These are phyloP conservation scores for Temnothorax nylanderi DNA, from an alignment of 1,140 invertebrate species.

Conservation along the genomic window DNA sequence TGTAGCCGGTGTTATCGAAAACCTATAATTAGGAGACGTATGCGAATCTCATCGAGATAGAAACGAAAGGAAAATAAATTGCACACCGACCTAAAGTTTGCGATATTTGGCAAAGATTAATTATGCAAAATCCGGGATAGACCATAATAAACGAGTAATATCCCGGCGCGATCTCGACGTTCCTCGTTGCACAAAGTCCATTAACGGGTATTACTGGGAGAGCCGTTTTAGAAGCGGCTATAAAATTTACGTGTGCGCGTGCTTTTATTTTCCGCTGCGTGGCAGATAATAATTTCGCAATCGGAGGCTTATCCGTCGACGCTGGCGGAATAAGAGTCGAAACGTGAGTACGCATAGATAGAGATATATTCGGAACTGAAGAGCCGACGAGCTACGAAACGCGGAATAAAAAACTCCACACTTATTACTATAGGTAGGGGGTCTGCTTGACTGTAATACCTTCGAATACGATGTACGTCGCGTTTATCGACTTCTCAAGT, in stretches of 20 bases:
- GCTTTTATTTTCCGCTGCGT: constrained; percentile 34
- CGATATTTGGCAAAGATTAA: constrained; percentile 25
- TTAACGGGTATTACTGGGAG: constrained; percentile 27
- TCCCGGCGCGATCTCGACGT: background rate
- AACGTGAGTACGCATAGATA: background rate
- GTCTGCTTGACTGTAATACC: constrained; percentile 33
- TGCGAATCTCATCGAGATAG: background rate
- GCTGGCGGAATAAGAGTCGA: background rate
- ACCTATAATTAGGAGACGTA: constrained; percentile 39
- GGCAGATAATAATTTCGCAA: constrained; percentile 34
- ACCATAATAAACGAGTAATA: constrained; percentile 32
- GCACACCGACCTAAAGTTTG: background rate
- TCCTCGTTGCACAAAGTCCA: background rate
- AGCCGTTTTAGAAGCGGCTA: constrained; percentile 13
- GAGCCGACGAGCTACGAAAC: background rate
- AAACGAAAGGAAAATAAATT: constrained; percentile 23
- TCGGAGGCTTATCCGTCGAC: background rate
- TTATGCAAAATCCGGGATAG: constrained; percentile 29
- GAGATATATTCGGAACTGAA: background rate
- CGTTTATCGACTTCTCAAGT: constrained; percentile 50
- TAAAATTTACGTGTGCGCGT: constrained; percentile 34
- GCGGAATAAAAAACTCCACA: background rate
- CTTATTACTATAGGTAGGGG: background rate
- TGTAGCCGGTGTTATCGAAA: constrained; percentile 20
- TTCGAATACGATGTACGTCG: constrained; percentile 45